Conservation (phyloP, 2,113 vertebrate genomes). For the Oxyura jamaicensis region DNA sequence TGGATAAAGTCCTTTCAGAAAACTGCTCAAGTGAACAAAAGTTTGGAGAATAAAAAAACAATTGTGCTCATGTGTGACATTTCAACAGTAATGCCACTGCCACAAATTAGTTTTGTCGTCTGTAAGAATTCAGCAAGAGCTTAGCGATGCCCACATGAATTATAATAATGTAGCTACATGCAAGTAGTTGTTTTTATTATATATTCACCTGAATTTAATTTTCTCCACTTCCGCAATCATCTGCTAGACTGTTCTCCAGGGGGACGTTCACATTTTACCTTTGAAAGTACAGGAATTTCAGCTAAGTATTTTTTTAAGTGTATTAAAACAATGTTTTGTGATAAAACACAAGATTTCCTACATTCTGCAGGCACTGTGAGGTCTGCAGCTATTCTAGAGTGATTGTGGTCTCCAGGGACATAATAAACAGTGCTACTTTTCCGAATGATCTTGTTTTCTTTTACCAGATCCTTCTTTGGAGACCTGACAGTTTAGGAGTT, state of each 20-base stretch:
- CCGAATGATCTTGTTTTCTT: neutral
- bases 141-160: slow-evolving; percentile 39
- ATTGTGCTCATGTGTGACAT: neutral
- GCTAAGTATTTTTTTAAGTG: neutral
- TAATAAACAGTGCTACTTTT: neutral
- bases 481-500: neutral
- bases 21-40: neutral
- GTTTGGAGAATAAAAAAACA: neutral
- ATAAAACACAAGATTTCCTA: slow-evolving; percentile 7
- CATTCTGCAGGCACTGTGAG: neutral
- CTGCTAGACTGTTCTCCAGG: slow-evolving; percentile 18
- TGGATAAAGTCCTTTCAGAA: neutral
- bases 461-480: neutral
- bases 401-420: neutral
- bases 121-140: slow-evolving; percentile 15
- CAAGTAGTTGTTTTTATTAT: slow-evolving; percentile 15
- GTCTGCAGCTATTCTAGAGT: neutral
- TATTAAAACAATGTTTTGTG: neutral
- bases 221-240: slow-evolving; percentile 2
- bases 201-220: slow-evolving; percentile 58
- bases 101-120: slow-evolving; percentile 37
- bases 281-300: slow-evolving; percentile 4
- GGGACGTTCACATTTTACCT: neutral
- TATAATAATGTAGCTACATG: slow-evolving; percentile 31
- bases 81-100: neutral